Conservation (phyloP, 2,113 vertebrate species). For the Crotalus viridis region DNA sequence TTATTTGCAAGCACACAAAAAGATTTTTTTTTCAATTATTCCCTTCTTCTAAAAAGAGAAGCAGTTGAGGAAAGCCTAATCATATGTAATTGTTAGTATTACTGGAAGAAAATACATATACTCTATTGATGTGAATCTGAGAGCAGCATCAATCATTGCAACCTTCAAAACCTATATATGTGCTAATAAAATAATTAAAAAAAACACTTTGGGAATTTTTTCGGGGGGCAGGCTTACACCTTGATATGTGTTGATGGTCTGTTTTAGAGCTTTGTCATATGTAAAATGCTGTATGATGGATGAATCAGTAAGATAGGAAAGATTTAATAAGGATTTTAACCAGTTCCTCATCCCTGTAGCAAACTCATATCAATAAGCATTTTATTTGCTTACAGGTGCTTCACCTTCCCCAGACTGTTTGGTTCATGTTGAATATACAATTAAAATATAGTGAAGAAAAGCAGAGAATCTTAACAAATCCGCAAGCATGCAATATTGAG, state of each 20-base stretch:
- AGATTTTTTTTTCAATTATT: not conserved
- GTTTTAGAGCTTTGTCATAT: conserved; percentile 3
- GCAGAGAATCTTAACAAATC: not conserved
- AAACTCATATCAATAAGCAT: not conserved
- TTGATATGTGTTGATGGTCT: not conserved
- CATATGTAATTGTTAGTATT: conserved; percentile 32
- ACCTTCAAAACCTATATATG: conserved; percentile 25
- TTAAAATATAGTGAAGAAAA: conserved; percentile 3
- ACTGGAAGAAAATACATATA: not conserved
- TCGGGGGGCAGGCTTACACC: not conserved
- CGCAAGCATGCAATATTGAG: not conserved
- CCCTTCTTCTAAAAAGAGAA: not conserved
- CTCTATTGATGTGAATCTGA: conserved; percentile 8
- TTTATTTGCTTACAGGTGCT: not conserved
- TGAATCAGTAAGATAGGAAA: not conserved
- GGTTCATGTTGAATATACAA: conserved; percentile 9
- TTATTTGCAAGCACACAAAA: not conserved
- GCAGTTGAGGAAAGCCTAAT: not conserved
- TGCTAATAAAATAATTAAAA: conserved; percentile 1
- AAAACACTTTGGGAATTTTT: not conserved
- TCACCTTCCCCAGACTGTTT: not conserved
- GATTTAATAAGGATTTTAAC: not conserved
- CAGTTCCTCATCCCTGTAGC: conserved; percentile 6
- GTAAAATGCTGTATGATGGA: conserved; percentile 1
- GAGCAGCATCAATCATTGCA: not conserved